These are phyloP conservation scores for Etheostoma perlongum DNA, from an alignment of 2,797 vertebrate genomes.

Conservation along the genomic window DNA sequence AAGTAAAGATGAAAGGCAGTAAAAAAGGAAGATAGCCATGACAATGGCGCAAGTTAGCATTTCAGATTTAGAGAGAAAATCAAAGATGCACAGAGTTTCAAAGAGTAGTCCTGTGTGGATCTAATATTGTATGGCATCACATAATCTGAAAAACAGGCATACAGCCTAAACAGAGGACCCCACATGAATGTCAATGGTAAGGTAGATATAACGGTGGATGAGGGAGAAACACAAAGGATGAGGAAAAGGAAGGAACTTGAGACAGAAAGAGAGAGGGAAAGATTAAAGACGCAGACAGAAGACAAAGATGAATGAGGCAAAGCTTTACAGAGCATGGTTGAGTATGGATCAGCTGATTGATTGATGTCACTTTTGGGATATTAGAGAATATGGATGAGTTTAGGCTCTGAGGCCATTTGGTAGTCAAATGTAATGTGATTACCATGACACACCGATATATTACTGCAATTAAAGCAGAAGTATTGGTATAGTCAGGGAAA, in stretches of 20 bases:
- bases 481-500: conserved; percentile 73
- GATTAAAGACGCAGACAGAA: conserved; percentile 11
- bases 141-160: conserved; percentile 29
- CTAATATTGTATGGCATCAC: conserved; percentile 28
- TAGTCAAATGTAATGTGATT: conserved; percentile 81
- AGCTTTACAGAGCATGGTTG: conserved; percentile 41
- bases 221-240: conserved; percentile 2
- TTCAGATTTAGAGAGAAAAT: conserved; percentile 44
- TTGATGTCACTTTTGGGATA: conserved; percentile 71
- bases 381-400: conserved; percentile 74
- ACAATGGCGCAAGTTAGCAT: conserved; percentile 40
- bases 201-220: conserved; percentile 3
- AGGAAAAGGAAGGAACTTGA: not conserved
- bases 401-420: conserved; percentile 66
- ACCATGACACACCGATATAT: conserved; percentile 78
- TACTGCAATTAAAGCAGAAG: conserved; percentile 79
- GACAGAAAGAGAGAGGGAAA: not conserved
- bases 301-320: conserved; percentile 52
- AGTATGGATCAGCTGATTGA: conserved; percentile 79
- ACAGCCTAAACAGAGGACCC: conserved; percentile 28
- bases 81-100: conserved; percentile 31
- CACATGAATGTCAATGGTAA: conserved; percentile 3
- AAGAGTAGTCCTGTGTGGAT: conserved; percentile 41
- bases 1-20: conserved; percentile 31
- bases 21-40: not conserved